Conservation (phyloP, 1,140 invertebrate species). For the Drosophila tropicalis region DNA sequence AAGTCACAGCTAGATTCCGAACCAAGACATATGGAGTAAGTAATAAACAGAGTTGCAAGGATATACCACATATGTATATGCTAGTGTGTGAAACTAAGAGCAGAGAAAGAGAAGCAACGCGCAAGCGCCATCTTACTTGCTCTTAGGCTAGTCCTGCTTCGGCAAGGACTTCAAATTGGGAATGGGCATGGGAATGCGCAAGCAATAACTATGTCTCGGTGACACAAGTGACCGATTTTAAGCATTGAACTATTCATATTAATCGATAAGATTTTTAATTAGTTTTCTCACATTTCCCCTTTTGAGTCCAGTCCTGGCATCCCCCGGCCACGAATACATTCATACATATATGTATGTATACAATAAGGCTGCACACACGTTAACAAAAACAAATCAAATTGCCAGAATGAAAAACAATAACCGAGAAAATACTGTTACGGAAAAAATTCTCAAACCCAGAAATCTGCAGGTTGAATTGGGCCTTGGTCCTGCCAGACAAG, state of each 20-base stretch:
- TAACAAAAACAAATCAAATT: conserved; percentile 2
- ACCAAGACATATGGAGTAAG: neutral
- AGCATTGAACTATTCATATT: neutral
- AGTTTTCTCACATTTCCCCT: neutral
- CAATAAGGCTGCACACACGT: neutral
- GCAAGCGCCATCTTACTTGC: neutral
- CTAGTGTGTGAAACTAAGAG: neutral
- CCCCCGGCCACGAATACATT: neutral
- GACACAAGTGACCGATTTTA: conserved; percentile 7
- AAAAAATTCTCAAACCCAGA: neutral
- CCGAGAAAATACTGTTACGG: conserved; percentile 1
- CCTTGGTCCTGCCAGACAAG: conserved; percentile 3
- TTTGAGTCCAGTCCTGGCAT: neutral
- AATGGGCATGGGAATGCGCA: neutral
- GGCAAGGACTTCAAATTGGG: too few relatives aligned
- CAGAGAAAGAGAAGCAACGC: neutral
- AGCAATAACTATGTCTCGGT: neutral
- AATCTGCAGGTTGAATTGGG: neutral
- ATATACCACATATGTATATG: neutral
- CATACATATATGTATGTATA: too few relatives aligned
- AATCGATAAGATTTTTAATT: conserved; percentile 1
- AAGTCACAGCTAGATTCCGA: neutral
- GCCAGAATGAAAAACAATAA: conserved; percentile 11
- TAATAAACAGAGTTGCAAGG: too few relatives aligned
- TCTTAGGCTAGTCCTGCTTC: neutral